A percentile compares a stretch with the other conserved stretches of the same genome.
These are phyloP conservation scores for Steinernema carpocapsae DNA, from an alignment of 2,888 invertebrate species.

Conservation along the genomic window DNA sequence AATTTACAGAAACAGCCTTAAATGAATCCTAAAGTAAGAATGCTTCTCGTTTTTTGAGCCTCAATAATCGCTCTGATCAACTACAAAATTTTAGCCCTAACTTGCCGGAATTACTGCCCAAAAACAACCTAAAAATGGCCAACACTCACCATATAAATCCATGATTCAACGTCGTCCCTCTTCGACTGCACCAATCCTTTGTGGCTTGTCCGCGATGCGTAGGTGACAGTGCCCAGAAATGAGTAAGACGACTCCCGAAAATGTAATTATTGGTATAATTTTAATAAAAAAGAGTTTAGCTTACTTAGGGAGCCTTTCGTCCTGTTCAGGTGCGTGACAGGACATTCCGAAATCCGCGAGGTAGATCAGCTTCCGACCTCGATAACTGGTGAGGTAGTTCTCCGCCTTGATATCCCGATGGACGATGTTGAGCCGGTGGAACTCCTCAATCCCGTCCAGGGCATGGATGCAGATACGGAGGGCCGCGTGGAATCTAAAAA, in stretches of 20 bases:
- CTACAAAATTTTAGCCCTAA: too few relatives aligned
- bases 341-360: constrained; percentile 10
- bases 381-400: background rate
- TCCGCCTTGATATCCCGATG: background rate
- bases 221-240: background rate
- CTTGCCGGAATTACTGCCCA: background rate
- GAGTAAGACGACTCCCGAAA: constrained; percentile 12
- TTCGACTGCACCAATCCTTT: constrained; percentile 8
- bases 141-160: constrained; percentile 11
- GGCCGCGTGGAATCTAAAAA: background rate
- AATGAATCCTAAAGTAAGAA: too few relatives aligned
- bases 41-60: too few relatives aligned
- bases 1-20: too few relatives aligned
- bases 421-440: background rate
- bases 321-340: background rate
- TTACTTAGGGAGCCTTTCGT: background rate
- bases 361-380: background rate
- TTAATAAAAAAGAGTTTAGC: background rate
- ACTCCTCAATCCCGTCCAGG: background rate
- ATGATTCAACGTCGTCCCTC: constrained; percentile 7
- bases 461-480: background rate
- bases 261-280: too few relatives aligned
- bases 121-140: background rate
- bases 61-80: too few relatives aligned
- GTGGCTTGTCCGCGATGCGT: constrained; percentile 11